Evolutionary conservation across 2,797 vertebrate species (phyloP), one percentile per base, ranked within the genome.

Genomic region (Acanthurus tractus): DNA sequence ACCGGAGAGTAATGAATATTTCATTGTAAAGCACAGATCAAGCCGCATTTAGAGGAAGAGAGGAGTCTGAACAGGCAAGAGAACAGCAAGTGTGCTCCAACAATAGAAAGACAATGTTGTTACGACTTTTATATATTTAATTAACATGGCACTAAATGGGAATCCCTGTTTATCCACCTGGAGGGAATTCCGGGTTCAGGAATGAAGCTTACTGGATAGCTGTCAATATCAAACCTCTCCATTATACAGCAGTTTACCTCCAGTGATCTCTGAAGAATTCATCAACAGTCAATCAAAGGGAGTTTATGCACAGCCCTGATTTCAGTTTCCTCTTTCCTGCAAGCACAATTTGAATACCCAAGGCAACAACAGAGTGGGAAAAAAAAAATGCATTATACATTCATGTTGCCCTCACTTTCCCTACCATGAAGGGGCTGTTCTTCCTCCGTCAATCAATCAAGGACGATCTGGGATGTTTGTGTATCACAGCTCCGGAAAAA

Each of bases 211-310:
- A 84, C 89, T 71, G 88, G 90, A 81, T 83, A 78, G 84, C 89
- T 93, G 90, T 93, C 90, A 89, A 91, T 93, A 92, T 89, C 72
- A 93, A 92, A 90, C 85, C 88, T 76, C 86, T 92, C 87, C 78
- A 92, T 93, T 90, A 93, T 90, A 90, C 86, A 90, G 78, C 69
- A 89, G 82, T 89, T 92, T 90, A 93, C 86, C 90, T 90, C 88
- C 82, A 89, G 90, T 90, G 89, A 92, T 93, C 93, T 93, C 88
- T 54, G 63, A 88, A 91, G 92, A 81, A 88, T 85, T 83, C 85
- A 88, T 89, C 89, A 85, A 48, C 90, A 92, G 91, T 92, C 94
- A 94, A 91, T 94, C 92, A 93, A 92, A 94, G 88, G 46, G 69
- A 92, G 89, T 91, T 92, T 89, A 92, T 91, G 88, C 88, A 76